Conservation (phyloP, 2,888 invertebrate species). For the Gonocerus acuteangulatus region DNA sequence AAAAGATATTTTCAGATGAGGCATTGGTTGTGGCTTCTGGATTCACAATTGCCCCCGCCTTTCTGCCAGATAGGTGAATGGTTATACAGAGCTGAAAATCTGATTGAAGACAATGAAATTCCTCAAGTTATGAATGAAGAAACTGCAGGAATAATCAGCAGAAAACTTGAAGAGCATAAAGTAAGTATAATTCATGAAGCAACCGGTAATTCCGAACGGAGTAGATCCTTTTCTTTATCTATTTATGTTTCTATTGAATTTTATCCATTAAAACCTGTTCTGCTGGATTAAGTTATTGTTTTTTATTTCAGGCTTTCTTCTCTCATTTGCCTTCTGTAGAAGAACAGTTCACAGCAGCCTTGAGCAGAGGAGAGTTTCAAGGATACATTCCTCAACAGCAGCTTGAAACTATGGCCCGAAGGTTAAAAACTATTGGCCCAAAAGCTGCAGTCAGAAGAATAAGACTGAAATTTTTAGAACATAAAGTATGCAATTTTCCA, state of each 20-base stretch:
- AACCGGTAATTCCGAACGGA: too few species aligned
- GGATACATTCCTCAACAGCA: constrained; percentile 65
- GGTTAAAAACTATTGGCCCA: constrained; percentile 65
- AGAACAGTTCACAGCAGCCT: constrained; percentile 67
- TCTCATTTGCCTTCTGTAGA: constrained; percentile 69
- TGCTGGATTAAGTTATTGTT: neutral
- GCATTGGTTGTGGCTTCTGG: constrained; percentile 83
- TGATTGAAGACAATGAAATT: constrained; percentile 72
- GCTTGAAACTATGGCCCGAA: constrained; percentile 68
- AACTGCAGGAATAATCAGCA: constrained; percentile 77
- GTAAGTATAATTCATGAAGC: constrained; percentile 9
- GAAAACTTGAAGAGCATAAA: constrained; percentile 74
- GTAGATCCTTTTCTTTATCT: neutral
- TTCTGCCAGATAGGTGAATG: constrained; percentile 81
- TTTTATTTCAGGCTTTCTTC: constrained; percentile 59
- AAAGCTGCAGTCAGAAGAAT: constrained; percentile 75
- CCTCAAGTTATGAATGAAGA: constrained; percentile 79
- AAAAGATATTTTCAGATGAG: constrained; percentile 52
- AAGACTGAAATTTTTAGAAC: constrained; percentile 80
- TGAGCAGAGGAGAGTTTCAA: constrained; percentile 34
- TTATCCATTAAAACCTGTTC: neutral
- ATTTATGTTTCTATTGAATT: neutral
- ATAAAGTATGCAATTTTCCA: constrained; percentile 52
- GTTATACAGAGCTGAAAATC: constrained; percentile 78
- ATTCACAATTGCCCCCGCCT: constrained; percentile 75